These are phyloP conservation scores for Bubo blakistoni DNA, from an alignment of 2,113 vertebrate genomes.

Conservation along the genomic window DNA sequence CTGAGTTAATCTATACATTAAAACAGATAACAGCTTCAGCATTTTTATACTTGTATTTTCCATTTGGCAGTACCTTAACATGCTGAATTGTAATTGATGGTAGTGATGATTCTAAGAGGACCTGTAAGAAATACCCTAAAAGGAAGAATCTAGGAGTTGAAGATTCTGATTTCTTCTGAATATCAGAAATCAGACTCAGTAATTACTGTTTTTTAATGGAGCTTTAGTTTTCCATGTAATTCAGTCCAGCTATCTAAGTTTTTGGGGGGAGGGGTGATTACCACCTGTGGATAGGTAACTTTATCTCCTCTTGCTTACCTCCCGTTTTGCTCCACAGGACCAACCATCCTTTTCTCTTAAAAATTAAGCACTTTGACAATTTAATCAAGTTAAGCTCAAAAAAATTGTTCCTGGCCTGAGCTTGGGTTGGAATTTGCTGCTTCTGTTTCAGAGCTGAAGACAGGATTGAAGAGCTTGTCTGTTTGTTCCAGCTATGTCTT, in stretches of 20 bases:
- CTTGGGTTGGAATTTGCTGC: conserved; percentile 55
- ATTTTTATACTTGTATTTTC: background rate
- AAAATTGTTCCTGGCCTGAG: conserved; percentile 41
- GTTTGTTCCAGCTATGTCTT: conserved; percentile 54
- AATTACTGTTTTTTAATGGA: background rate
- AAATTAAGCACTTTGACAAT: conserved; percentile 44
- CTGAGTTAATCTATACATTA: background rate
- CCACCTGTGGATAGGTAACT: conserved; percentile 30
- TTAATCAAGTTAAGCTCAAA: conserved; percentile 49
- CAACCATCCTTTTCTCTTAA: conserved; percentile 48
- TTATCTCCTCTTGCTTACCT: conserved; percentile 45
- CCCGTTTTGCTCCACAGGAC: conserved; percentile 39
- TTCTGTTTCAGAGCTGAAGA: conserved; percentile 60
- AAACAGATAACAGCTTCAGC: background rate
- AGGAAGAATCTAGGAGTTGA: background rate
- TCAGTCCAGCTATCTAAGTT: background rate
- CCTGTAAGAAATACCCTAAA: background rate
- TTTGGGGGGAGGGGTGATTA: background rate
- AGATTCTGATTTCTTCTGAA: background rate
- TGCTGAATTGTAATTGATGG: background rate
- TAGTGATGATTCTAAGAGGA: background rate
- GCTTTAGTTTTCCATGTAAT: background rate
- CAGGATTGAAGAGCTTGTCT: conserved; percentile 55
- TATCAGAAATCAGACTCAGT: background rate
- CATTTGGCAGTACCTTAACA: background rate